Conservation (phyloP, 1,140 invertebrate species). For the Drosophila navojoa region DNA sequence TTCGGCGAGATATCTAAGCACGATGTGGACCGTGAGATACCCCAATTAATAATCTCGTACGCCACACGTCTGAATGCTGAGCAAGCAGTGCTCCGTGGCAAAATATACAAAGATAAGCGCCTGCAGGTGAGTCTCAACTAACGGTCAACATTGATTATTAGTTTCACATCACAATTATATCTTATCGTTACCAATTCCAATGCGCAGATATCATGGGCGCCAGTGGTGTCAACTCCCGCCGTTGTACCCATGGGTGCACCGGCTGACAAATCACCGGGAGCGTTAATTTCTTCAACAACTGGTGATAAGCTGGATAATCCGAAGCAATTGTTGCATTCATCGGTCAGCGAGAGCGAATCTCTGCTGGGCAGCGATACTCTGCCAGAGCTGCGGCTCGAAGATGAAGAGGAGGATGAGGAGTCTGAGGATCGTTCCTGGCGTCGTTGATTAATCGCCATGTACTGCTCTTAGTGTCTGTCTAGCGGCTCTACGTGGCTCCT, state of each 20-base stretch:
- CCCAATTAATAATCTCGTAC: constrained; percentile 79
- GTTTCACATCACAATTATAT: too few species aligned
- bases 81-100: constrained; percentile 81
- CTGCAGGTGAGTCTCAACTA: constrained; percentile 63
- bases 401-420: constrained; percentile 83
- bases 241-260: constrained; percentile 61
- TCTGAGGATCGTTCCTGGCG: constrained; percentile 83
- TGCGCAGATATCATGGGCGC: constrained; percentile 76
- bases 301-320: constrained; percentile 49
- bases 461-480: constrained; percentile 38
- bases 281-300: constrained; percentile 1
- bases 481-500: constrained; percentile 49
- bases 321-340: constrained; percentile 60
- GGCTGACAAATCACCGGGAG: constrained; percentile 43
- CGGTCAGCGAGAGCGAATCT: constrained; percentile 71
- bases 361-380: constrained; percentile 70
- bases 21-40: constrained; percentile 80
- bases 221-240: constrained; percentile 60
- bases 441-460: constrained; percentile 75
- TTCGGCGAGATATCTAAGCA: constrained; percentile 83
- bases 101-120: constrained; percentile 82
- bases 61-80: constrained; percentile 83
- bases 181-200: neutral
- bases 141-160: neutral
- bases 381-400: constrained; percentile 79